Conservation (phyloP, 2,113 vertebrate genomes). For the Ptilonorhynchus violaceus region DNA sequence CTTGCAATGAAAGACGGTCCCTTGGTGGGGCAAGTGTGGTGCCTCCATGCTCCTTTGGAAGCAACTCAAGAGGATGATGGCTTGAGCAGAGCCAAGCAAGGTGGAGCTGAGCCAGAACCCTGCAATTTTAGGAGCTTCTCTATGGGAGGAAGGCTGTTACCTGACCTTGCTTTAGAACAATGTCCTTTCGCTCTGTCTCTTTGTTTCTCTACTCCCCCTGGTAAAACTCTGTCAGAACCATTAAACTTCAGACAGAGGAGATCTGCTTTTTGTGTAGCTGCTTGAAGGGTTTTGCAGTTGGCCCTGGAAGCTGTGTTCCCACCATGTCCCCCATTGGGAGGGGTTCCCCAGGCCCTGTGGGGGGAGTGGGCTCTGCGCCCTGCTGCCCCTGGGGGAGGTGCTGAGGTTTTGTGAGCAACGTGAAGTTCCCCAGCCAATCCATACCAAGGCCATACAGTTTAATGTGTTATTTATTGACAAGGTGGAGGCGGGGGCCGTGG, state of each 20-base stretch:
- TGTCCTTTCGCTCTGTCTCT: background rate
- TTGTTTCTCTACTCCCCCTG: background rate
- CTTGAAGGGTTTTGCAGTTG: background rate
- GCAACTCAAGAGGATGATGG: background rate
- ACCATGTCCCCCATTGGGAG: fast-evolving
- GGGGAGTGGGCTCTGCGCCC: background rate
- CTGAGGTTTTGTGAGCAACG: background rate
- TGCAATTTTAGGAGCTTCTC: background rate
- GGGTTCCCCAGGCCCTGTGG: background rate
- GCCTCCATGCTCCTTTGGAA: background rate
- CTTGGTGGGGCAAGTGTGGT: background rate
- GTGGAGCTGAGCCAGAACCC: background rate
- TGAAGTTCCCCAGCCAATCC: background rate
- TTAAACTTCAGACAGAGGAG: background rate
- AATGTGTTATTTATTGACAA: conserved; percentile 45
- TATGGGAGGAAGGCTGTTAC: background rate
- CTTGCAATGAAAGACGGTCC: background rate
- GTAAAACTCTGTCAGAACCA: conserved; percentile 46
- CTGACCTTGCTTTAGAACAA: conserved; percentile 36
- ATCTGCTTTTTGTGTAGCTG: background rate
- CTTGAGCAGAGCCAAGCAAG: background rate
- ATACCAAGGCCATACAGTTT: background rate
- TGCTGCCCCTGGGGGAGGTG: background rate
- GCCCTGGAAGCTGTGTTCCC: background rate
- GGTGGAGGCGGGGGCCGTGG: background rate